phyloP scores from a whole-genome alignment of 1,140 invertebrate genomes.

The Eufriesea mexicana region DNA sequence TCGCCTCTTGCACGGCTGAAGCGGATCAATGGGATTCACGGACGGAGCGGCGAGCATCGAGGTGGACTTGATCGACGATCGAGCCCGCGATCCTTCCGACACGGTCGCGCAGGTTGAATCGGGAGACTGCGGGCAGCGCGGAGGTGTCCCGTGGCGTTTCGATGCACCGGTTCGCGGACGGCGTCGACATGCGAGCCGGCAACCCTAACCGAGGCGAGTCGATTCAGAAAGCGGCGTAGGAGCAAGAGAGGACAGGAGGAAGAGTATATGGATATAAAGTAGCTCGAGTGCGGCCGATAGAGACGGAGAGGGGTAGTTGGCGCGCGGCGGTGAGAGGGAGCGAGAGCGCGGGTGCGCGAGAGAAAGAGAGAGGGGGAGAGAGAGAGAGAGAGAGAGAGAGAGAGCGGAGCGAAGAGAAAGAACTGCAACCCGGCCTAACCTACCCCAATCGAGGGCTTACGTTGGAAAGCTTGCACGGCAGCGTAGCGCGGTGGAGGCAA shows the following conservation, averaged over 20 bases:
- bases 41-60: no score
- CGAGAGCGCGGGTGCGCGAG: background rate
- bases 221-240: constrained; percentile 40
- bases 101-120: constrained; percentile 6
- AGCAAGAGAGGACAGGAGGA: constrained; percentile 54
- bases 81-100: background rate
- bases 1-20: background rate
- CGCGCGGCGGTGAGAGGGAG: constrained; percentile 6
- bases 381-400: constrained; percentile 17
- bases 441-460: constrained; percentile 77
- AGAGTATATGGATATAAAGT: constrained; percentile 52
- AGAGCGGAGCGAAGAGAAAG: constrained; percentile 52
- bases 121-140: background rate
- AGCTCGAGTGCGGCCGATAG: constrained; percentile 43
- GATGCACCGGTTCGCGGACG: background rate
- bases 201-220: constrained; percentile 37
- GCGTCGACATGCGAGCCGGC: constrained; percentile 26
- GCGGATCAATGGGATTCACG: no score
- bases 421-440: constrained; percentile 74
- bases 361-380: constrained; percentile 13
- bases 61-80: background rate
- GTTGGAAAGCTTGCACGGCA: constrained; percentile 67
- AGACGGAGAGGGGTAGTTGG: constrained; percentile 12
- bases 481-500: constrained; percentile 50
- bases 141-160: constrained; percentile 21